Conservation (phyloP, 2,888 invertebrate species). For the Ferrisia virgata region DNA sequence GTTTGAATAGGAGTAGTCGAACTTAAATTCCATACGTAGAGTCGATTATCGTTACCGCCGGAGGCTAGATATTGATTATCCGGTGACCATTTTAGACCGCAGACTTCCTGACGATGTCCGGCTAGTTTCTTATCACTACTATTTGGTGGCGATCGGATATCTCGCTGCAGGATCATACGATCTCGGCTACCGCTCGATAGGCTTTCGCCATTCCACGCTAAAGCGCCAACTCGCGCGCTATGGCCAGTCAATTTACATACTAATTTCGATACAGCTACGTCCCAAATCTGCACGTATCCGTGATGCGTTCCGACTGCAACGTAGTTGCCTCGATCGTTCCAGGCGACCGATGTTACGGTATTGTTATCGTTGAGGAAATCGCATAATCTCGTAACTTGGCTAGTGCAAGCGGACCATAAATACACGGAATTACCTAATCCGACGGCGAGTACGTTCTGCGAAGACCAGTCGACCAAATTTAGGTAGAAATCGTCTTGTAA, state of each 20-base stretch:
- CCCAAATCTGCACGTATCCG: conserved; percentile 97
- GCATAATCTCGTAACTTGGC: conserved; percentile 94
- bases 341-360: conserved; percentile 95
- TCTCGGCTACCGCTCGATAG: conserved; percentile 94
- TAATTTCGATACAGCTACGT: conserved; percentile 87
- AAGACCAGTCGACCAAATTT: conserved; percentile 99
- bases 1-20: conserved; percentile 87
- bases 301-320: conserved; percentile 98
- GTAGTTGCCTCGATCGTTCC: conserved; percentile 82
- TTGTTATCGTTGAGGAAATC: conserved; percentile 87
- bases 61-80: conserved; percentile 96
- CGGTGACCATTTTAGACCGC: conserved; percentile 73
- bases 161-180: conserved; percentile 87
- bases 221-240: conserved; percentile 85
- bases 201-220: conserved; percentile 97
- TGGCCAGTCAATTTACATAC: conserved; percentile 88
- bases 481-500: conserved; percentile 98
- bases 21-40: conserved; percentile 89
- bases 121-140: conserved; percentile 69
- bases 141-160: conserved; percentile 68
- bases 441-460: conserved; percentile 96
- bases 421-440: conserved; percentile 97
- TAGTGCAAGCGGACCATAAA: conserved; percentile 98
- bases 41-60: conserved; percentile 96
- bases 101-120: conserved; percentile 90